Percentiles rank a stretch among this genome's conserved stretches.
Evolutionary conservation across 2,113 vertebrate species (phyloP).

Genomic region (Elanus axillaris): DNA sequence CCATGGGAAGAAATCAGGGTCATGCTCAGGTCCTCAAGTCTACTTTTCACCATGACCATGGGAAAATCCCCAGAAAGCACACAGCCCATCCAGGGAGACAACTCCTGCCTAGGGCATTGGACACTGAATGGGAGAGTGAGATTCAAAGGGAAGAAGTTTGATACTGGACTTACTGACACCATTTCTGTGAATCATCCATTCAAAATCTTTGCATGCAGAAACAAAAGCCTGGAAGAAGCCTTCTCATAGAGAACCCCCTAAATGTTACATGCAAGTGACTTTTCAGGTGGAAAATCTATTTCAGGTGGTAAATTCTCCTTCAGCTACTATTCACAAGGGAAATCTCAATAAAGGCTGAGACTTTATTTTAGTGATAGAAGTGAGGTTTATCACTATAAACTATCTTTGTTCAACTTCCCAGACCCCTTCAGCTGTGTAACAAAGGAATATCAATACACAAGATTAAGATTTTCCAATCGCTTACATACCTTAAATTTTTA

Average conservation of each 20-base stretch:
- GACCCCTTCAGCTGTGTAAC: background rate
- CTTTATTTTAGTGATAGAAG: no score
- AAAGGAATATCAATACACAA: background rate
- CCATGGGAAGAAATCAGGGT: fast-evolving
- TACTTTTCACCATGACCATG: background rate
- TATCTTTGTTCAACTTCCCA: background rate
- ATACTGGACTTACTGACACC: background rate
- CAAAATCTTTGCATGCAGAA: background rate
- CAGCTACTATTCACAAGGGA: background rate
- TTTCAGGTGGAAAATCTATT: background rate
- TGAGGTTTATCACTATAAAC: background rate
- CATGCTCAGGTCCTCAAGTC: background rate
- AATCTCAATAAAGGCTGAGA: background rate
- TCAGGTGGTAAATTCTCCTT: background rate
- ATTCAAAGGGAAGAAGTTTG: background rate
- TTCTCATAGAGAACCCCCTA: background rate
- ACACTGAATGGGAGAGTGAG: background rate
- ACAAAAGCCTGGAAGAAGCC: background rate
- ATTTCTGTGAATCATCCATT: background rate
- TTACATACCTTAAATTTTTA: background rate
- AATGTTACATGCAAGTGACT: background rate
- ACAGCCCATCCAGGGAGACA: background rate
- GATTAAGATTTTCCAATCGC: background rate
- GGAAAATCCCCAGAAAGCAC: background rate
- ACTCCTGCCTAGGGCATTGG: fast-evolving